These are phyloP conservation scores for Aurelia aurita DNA, from an alignment of 30 jellyfish, hydroid and myxozoan genomes.

Conservation along the genomic window DNA sequence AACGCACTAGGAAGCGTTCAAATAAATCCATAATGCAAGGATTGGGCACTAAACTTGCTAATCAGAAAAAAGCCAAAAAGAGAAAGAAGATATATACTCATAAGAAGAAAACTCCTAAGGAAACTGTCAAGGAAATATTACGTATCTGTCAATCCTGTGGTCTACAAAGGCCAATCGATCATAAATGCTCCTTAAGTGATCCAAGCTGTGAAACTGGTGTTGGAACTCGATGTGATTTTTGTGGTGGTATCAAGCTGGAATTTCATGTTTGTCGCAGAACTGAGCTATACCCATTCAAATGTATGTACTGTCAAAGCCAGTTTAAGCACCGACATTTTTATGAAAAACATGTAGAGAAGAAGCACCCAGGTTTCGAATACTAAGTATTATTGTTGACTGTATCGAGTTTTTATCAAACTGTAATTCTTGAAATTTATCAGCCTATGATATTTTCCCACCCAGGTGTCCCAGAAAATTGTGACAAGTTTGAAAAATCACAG, in stretches of 20 bases:
- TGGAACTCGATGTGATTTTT: not conserved
- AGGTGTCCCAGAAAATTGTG: too few species aligned
- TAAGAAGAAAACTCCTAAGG: too few species aligned
- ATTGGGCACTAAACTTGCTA: too few species aligned
- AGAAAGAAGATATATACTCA: too few species aligned
- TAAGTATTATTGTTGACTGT: not conserved
- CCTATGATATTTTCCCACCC: too few species aligned
- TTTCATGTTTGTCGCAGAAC: constrained; percentile 22
- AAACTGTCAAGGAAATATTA: too few species aligned
- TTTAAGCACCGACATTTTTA: constrained; percentile 10
- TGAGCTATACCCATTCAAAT: constrained; percentile 10
- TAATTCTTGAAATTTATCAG: too few species aligned
- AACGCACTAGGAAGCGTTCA: too few species aligned
- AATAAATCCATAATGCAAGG: too few species aligned
- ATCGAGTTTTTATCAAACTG: too few species aligned
- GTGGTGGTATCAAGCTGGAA: constrained; percentile 1
- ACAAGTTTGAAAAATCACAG: too few species aligned
- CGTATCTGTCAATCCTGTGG: not conserved
- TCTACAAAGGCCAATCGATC: not conserved
- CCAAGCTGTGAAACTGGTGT: not conserved
- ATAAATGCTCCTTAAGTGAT: not conserved
- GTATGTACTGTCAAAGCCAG: not conserved
- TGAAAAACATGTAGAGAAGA: constrained; percentile 4
- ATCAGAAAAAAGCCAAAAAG: too few species aligned
- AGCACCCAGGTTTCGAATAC: constrained; percentile 3